Percentiles rank a stretch among this genome's conserved stretches.
These are phyloP conservation scores for Bombus superbus DNA, from an alignment of 1,140 invertebrate genomes.

Conservation along the genomic window DNA sequence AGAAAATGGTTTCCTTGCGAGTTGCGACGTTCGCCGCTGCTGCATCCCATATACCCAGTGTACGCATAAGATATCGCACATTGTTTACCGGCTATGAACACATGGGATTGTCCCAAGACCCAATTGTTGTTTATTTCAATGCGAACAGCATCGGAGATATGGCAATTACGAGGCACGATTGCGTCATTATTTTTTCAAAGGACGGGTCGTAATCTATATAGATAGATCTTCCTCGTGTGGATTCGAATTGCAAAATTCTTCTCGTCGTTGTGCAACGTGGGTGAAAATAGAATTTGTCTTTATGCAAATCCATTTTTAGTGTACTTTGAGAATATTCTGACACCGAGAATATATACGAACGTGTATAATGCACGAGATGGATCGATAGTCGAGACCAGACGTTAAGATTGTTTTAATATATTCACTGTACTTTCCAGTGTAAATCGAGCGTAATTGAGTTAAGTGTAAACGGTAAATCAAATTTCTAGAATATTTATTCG, in stretches of 20 bases:
- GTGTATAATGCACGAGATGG: too few species aligned
- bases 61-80: slow-evolving; percentile 47
- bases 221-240: background rate
- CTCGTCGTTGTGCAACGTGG: background rate
- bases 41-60: slow-evolving; percentile 38
- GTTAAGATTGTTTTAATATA: too few species aligned
- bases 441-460: too few species aligned
- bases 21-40: slow-evolving; percentile 46
- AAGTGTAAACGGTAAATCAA: too few species aligned
- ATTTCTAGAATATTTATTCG: too few species aligned
- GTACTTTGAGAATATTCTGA: too few species aligned
- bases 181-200: background rate
- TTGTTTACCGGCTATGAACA: slow-evolving; percentile 32
- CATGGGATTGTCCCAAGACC: slow-evolving; percentile 12
- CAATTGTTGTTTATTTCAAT: slow-evolving; percentile 30
- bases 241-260: background rate
- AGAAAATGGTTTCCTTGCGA: slow-evolving; percentile 62
- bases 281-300: too few species aligned
- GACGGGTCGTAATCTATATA: background rate
- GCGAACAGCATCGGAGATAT: background rate
- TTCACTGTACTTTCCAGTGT: too few species aligned
- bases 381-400: too few species aligned
- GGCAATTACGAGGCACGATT: slow-evolving; percentile 14
- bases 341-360: too few species aligned
- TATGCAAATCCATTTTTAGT: too few species aligned